Base-by-base conservation (phyloP, 2,113 vertebrate species). In the Empidonax alnorum region DNA sequence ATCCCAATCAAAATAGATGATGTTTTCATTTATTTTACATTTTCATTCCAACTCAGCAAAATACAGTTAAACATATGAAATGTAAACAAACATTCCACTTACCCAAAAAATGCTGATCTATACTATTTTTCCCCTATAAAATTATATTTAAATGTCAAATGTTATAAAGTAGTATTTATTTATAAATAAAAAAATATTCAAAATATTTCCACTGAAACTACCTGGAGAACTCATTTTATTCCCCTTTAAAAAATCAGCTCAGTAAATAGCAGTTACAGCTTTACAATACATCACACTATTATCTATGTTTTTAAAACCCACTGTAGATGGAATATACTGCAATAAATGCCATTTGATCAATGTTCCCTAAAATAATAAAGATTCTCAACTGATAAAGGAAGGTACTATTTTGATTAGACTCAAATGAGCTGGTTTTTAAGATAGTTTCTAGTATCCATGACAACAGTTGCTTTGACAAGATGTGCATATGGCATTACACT, bases 391-490 rank as follows among this genome's bases (percentile, higher is more conserved):
- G 98, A 98, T 98, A 97, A 98, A 98, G 98, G 98, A 97, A 98
- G 98, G 98, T 98, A 98, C 97, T 98, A 97, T 98, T 98, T 98
- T 98, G 97, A 98, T 98, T 97, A 97, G 98, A 98, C 98, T 98
- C 98, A 98, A 97, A 98, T 98, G 98, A 98, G 98, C 98, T 98
- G 98, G 97, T 98, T 98, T 99, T 99, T 98, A 98, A 98, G 98
- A 98, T 97, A 99, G 98, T 99, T 99, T 99, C 98, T 96, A 98
- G 99, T 99, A 99, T 99, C 99, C 99, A 99, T 99, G 99, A 99
- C 99, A 99, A 99, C 99, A 98, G 98, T 99, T 99, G 98, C 99
- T 99, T 99, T 99, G 99, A 99, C 99, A 99, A 99, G 98, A 98
- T 98, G 98, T 99, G 99, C 99, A 99, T 99, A 99, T 99, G 99